Conservation (phyloP, 2,113 vertebrate genomes). For the Fulmarus glacialis region DNA sequence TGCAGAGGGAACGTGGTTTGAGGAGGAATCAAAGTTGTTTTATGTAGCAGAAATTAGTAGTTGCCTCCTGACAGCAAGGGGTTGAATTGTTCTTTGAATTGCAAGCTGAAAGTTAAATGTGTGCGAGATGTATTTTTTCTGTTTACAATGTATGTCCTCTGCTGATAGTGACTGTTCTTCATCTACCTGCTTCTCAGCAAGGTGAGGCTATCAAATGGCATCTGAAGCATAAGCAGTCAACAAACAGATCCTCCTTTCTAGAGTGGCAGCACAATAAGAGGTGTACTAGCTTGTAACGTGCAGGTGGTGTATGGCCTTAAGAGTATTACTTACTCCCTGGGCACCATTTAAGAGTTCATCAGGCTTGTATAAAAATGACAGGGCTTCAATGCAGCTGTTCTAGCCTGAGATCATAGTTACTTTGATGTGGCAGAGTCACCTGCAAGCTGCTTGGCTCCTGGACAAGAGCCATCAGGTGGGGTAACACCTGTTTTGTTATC, state of each 20-base stretch:
- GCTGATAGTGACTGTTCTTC: neutral
- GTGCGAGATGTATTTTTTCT: neutral
- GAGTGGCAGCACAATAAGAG: neutral
- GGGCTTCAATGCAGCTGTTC: constrained; percentile 58
- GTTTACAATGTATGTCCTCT: neutral
- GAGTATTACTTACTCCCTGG: constrained; percentile 17
- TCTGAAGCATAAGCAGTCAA: neutral
- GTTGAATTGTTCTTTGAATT: neutral
- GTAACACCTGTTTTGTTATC: constrained; percentile 42
- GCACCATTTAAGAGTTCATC: neutral
- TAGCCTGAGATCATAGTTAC: constrained; percentile 40
- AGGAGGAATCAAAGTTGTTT: neutral
- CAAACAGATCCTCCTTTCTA: neutral
- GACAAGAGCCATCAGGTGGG: constrained; percentile 51
- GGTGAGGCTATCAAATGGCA: neutral
- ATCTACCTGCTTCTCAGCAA: neutral
- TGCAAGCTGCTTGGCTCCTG: constrained; percentile 68
- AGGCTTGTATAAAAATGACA: neutral
- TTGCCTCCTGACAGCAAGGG: neutral
- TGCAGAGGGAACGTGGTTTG: neutral
- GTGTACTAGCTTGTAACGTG: accelerated
- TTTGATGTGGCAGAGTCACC: constrained; percentile 65
- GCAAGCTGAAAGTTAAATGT: neutral
- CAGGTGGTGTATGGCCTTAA: constrained; percentile 14
- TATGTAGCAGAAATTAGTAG: neutral